These are phyloP conservation scores for Nasonovia ribisnigri DNA, from an alignment of 2,888 invertebrate genomes.

Conservation along the genomic window DNA sequence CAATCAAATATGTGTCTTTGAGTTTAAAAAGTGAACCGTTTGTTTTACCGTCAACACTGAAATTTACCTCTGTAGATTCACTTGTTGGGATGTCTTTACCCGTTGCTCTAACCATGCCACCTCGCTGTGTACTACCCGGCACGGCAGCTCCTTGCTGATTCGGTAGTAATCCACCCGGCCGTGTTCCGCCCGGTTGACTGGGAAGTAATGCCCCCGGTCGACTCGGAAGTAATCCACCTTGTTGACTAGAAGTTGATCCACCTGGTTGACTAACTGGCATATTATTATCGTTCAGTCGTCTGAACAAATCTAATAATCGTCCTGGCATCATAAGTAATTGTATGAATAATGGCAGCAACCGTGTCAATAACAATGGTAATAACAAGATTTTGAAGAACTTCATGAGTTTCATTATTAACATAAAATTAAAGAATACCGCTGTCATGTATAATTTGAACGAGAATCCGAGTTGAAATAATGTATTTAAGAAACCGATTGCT, in stretches of 20 bases:
- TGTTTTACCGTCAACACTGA: too few relatives aligned
- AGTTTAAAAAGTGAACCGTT: background rate
- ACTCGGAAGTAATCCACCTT: background rate
- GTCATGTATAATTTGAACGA: slow-evolving; percentile 66
- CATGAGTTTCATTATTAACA: slow-evolving; percentile 67
- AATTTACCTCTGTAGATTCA: background rate
- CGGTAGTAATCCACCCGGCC: background rate
- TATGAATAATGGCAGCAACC: slow-evolving; percentile 17
- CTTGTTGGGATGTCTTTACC: background rate
- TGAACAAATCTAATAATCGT: background rate
- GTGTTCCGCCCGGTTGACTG: background rate
- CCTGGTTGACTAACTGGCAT: background rate
- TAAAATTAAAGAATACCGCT: slow-evolving; percentile 67
- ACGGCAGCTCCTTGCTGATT: too few relatives aligned
- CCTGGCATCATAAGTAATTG: background rate
- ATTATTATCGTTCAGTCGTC: background rate
- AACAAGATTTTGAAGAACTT: slow-evolving; percentile 67
- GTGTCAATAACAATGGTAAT: slow-evolving; percentile 66
- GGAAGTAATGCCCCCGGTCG: background rate
- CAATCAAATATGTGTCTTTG: background rate
- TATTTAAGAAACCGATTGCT: slow-evolving; percentile 66
- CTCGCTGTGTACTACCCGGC: background rate
- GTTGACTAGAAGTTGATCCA: background rate
- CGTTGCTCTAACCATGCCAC: background rate
- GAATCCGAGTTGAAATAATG: slow-evolving; percentile 63